phyloP scores from a whole-genome alignment of 2,797 vertebrate genomes.

The Amphiprion clarkii region DNA sequence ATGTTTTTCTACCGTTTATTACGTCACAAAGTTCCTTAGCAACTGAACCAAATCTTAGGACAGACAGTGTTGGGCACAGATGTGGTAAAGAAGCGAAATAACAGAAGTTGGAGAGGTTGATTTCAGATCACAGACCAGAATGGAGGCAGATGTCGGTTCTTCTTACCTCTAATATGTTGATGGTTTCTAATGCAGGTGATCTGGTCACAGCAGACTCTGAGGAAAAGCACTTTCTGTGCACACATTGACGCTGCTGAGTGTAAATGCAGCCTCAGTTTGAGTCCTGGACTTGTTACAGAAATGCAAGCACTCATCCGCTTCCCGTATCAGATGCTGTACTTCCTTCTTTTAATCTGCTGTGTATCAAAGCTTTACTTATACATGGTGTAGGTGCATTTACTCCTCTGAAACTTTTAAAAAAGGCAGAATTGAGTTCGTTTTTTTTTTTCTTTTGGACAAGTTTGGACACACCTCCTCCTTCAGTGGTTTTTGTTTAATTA shows the following conservation, averaged over 20 bases:
- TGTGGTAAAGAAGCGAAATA: constrained; percentile 12
- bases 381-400: not conserved
- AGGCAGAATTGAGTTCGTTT: no score
- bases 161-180: constrained; percentile 1
- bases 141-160: not conserved
- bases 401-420: not conserved
- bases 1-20: constrained; percentile 16
- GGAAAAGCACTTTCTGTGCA: not conserved
- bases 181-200: not conserved
- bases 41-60: not conserved
- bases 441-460: no score
- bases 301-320: constrained; percentile 30
- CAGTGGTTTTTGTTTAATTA: no score
- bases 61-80: not conserved
- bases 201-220: not conserved
- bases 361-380: not conserved
- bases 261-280: not conserved
- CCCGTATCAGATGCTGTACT: constrained; percentile 37
- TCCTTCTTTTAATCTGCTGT: constrained; percentile 45
- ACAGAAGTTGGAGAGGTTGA: not conserved
- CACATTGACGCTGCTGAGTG: not conserved
- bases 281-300: not conserved
- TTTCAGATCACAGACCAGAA: not conserved
- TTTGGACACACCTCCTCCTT: no score
- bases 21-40: constrained; percentile 17